Percentiles rank a stretch among this genome's conserved stretches.
Evolutionary conservation across 1,140 invertebrate species (phyloP).

Genomic region (Listronotus bonariensis): DNA sequence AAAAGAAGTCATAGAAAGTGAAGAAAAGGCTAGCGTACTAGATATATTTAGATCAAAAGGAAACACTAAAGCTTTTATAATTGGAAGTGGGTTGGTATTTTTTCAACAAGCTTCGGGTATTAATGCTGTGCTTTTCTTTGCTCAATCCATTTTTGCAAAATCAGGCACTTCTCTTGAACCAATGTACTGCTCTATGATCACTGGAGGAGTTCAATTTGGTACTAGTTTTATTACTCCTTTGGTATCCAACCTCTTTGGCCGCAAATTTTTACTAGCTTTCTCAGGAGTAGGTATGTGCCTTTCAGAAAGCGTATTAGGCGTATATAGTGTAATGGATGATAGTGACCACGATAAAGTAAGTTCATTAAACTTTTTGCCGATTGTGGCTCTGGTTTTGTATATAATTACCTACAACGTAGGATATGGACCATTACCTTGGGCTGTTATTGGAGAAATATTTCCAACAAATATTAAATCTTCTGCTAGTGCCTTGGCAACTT

Average conservation of each 20-base stretch:
- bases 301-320: conserved; percentile 46
- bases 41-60: conserved; percentile 62
- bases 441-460: conserved; percentile 84
- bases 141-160: conserved; percentile 70
- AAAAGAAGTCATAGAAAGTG: conserved; percentile 29
- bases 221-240: conserved; percentile 71
- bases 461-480: conserved; percentile 75
- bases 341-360: conserved; percentile 35
- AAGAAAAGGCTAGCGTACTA: conserved; percentile 55
- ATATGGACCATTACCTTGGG: conserved; percentile 84
- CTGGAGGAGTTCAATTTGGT: conserved; percentile 72
- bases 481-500: conserved; percentile 75
- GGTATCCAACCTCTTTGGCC: conserved; percentile 74
- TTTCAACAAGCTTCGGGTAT: conserved; percentile 81
- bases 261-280: conserved; percentile 71
- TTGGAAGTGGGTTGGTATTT: conserved; percentile 70
- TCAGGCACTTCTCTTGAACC: conserved; percentile 64
- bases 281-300: conserved; percentile 67
- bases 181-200: conserved; percentile 72
- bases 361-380: conserved; percentile 41
- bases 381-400: conserved; percentile 55
- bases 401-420: conserved; percentile 72
- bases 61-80: conserved; percentile 68
- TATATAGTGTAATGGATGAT: conserved; percentile 44
- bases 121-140: conserved; percentile 82